Conservation (phyloP, 2,113 vertebrate species). For the Brienomyrus brachyistius region DNA sequence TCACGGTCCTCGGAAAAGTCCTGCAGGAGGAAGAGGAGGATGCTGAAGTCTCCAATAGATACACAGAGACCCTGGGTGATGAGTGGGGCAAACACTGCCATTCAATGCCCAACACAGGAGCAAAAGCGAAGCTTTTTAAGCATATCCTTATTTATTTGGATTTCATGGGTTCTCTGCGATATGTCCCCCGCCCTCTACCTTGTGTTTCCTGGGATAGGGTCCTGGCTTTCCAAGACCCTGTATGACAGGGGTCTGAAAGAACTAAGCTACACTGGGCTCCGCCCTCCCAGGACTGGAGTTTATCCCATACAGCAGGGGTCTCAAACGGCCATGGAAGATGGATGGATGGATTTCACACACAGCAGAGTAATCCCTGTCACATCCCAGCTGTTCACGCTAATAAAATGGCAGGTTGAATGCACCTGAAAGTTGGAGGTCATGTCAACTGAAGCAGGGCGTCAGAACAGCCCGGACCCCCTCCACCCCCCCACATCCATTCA, state of each 20-base stretch:
- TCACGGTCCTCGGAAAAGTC: slow-evolving; percentile 65
- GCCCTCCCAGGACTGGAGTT: no score
- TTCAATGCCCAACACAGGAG: neutral
- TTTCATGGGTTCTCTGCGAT: neutral
- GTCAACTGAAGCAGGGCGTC: neutral
- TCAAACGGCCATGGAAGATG: neutral
- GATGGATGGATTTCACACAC: neutral
- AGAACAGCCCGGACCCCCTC: neutral
- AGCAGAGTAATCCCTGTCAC: neutral
- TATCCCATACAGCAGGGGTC: no score
- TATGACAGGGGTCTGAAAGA: neutral
- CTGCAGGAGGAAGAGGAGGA: slow-evolving; percentile 43
- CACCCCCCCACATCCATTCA: no score
- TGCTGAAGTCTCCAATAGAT: slow-evolving; percentile 1
- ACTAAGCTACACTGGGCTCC: no score
- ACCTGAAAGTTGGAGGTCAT: neutral
- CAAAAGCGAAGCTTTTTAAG: neutral
- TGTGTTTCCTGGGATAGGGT: neutral
- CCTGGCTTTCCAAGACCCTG: neutral
- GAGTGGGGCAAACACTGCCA: neutral
- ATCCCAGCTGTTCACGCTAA: neutral
- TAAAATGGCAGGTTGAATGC: neutral
- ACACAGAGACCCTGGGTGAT: neutral
- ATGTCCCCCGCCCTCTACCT: neutral
- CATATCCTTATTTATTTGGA: neutral